Percentiles rank a stretch among this genome's conserved stretches.
Evolutionary conservation across 2,888 invertebrate species (phyloP).

Genomic region (Eilema depressum): DNA sequence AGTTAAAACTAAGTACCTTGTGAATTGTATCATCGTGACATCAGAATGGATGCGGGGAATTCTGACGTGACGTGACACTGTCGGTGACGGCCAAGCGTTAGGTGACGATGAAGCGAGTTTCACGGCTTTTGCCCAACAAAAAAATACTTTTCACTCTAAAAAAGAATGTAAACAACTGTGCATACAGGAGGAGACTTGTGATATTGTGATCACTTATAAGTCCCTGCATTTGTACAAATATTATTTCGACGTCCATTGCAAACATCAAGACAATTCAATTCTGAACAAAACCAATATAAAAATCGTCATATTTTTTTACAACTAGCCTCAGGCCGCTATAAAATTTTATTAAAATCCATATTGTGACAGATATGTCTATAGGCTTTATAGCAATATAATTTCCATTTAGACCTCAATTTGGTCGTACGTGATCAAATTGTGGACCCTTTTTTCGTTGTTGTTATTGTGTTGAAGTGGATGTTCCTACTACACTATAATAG

Average conservation of each 20-base stretch:
- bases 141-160: too few species aligned
- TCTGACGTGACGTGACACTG: too few species aligned
- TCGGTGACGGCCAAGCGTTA: too few species aligned
- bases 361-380: not conserved
- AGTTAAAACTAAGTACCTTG: too few species aligned
- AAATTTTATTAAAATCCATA: not conserved
- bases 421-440: too few species aligned
- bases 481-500: not conserved
- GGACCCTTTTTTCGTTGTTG: not conserved
- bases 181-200: too few species aligned
- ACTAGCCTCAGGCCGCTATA: not conserved
- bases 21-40: too few species aligned
- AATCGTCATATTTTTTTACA: not conserved
- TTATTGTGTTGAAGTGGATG: not conserved
- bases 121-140: too few species aligned
- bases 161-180: too few species aligned
- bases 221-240: not conserved
- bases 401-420: constrained; percentile 1
- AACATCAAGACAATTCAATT: not conserved
- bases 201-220: too few species aligned
- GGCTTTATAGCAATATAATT: not conserved
- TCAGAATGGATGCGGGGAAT: too few species aligned
- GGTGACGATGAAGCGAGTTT: too few species aligned
- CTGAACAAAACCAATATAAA: not conserved
- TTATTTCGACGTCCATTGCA: not conserved